Evolutionary conservation across 2,888 invertebrate species (phyloP).

Genomic region (Tachina grossa): DNA sequence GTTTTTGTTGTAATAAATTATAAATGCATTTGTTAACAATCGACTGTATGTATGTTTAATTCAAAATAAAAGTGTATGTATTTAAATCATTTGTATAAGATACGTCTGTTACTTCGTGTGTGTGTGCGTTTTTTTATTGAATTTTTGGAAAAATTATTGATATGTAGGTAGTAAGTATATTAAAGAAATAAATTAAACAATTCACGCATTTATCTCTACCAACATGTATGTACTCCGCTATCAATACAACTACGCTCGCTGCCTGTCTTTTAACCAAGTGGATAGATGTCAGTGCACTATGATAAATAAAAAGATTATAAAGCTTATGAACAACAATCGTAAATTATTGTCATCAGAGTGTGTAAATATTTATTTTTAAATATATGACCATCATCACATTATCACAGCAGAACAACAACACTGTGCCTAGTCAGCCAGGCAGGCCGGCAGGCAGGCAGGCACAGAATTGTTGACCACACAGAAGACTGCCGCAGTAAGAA

Average conservation of each 20-base stretch:
- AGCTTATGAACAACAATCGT: constrained; percentile 41
- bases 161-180: background rate
- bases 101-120: background rate
- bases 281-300: constrained; percentile 53
- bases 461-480: constrained; percentile 13
- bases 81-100: background rate
- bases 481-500: no score
- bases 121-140: background rate
- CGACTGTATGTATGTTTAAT: background rate
- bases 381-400: constrained; percentile 45
- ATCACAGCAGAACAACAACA: constrained; percentile 24
- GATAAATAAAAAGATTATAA: constrained; percentile 35
- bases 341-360: constrained; percentile 54
- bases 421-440: background rate
- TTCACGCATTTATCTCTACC: constrained; percentile 51
- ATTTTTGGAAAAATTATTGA: constrained; percentile 6
- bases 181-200: constrained; percentile 20
- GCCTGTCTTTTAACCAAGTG: constrained; percentile 35
- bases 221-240: constrained; percentile 44
- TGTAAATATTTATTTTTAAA: constrained; percentile 39
- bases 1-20: no score
- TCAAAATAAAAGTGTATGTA: background rate
- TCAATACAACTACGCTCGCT: constrained; percentile 51
- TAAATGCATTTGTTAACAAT: background rate
- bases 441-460: constrained; percentile 6